Conservation (phyloP, 1,140 invertebrate genomes). For the Euwallacea similis region DNA sequence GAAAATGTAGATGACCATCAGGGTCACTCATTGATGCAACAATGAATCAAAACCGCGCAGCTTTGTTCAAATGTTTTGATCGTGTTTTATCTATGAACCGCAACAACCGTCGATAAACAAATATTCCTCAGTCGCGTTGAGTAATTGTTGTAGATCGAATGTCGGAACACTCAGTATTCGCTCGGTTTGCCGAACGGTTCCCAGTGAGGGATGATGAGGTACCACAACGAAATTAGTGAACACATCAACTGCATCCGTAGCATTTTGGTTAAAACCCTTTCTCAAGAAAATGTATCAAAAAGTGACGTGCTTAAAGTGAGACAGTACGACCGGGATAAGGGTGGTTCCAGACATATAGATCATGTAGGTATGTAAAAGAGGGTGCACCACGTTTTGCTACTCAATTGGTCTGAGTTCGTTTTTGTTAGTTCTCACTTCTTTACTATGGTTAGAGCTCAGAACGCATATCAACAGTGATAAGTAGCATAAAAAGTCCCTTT, state of each 20-base stretch:
- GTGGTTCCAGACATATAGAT: constrained; percentile 4
- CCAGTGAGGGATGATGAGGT: constrained; percentile 23
- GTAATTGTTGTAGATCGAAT: constrained; percentile 23
- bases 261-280: constrained; percentile 63
- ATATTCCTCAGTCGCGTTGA: constrained; percentile 33
- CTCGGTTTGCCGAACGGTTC: constrained; percentile 3
- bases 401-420: too few relatives aligned
- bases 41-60: constrained; percentile 20
- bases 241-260: constrained; percentile 60
- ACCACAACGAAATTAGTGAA: constrained; percentile 36
- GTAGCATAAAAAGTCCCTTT: too few relatives aligned
- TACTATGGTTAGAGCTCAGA: too few relatives aligned
- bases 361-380: constrained; percentile 36
- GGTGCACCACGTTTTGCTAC: neutral
- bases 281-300: constrained; percentile 61
- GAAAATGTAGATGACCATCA: constrained; percentile 30
- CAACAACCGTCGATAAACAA: constrained; percentile 35
- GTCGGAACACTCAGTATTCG: constrained; percentile 29
- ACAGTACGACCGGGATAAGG: constrained; percentile 24
- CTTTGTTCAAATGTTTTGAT: constrained; percentile 36
- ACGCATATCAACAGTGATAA: too few relatives aligned
- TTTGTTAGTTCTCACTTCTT: too few relatives aligned
- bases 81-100: constrained; percentile 37
- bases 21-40: constrained; percentile 18
- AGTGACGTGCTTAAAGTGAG: constrained; percentile 43